A percentile compares a stretch with the other conserved stretches of the same genome.
Conservation (phyloP, 2,797 vertebrate species). For the Triplophysa yarkandensis region DNA sequence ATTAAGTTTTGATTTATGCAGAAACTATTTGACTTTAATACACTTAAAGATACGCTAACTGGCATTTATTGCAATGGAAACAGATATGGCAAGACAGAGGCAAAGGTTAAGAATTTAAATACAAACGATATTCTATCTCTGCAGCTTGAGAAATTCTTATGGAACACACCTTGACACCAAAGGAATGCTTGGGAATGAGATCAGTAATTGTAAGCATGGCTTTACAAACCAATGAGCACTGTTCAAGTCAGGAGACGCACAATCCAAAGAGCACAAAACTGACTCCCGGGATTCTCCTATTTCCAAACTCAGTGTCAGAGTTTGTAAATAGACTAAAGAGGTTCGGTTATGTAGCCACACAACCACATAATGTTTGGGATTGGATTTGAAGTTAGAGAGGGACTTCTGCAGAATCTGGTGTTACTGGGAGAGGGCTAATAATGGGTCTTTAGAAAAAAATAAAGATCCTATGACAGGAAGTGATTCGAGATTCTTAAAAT, state of each 20-base stretch:
- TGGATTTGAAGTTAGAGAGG: not conserved
- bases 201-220: conserved; percentile 40
- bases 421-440: not conserved
- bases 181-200: conserved; percentile 53
- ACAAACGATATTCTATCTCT: too few relatives aligned
- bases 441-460: not conserved
- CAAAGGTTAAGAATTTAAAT: too few relatives aligned
- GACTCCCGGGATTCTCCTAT: conserved; percentile 1
- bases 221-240: conserved; percentile 52
- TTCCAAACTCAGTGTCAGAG: conserved; percentile 6
- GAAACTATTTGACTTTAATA: too few relatives aligned
- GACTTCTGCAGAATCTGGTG: not conserved
- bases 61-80: too few relatives aligned
- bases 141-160: too few relatives aligned
- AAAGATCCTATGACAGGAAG: not conserved
- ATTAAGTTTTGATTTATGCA: too few relatives aligned
- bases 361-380: conserved; percentile 14
- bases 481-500: not conserved
- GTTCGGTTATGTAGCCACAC: conserved; percentile 16
- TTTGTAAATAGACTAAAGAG: conserved; percentile 11
- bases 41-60: too few relatives aligned
- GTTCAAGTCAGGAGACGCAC: conserved; percentile 53
- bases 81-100: too few relatives aligned
- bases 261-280: conserved; percentile 28
- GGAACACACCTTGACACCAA: conserved; percentile 39